Evolutionary conservation across 2,113 vertebrate species (phyloP).

Genomic region (Neoarius graeffei): DNA sequence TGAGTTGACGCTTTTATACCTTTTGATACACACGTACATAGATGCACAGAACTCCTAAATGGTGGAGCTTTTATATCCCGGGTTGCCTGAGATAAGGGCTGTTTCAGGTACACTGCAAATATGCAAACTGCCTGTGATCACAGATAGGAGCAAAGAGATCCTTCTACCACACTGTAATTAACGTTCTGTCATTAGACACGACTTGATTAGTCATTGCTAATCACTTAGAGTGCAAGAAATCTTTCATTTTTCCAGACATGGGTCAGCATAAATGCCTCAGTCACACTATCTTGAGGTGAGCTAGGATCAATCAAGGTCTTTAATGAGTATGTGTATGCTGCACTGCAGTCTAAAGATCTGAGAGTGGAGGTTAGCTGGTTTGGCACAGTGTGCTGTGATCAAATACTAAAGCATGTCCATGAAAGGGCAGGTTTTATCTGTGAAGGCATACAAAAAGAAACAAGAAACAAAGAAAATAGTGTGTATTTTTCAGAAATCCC

Average conservation of each 20-base stretch:
- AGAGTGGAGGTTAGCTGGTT: constrained; percentile 14
- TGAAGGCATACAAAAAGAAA: constrained; percentile 17
- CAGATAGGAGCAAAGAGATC: constrained; percentile 48
- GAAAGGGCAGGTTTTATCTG: constrained; percentile 38
- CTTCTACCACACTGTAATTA: constrained; percentile 50
- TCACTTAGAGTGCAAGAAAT: constrained; percentile 48
- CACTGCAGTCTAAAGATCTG: constrained; percentile 21
- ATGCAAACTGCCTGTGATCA: constrained; percentile 56
- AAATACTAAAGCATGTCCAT: constrained; percentile 29
- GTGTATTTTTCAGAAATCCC: background rate
- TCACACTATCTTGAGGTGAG: constrained; percentile 27
- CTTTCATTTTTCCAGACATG: constrained; percentile 41
- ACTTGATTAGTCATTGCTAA: constrained; percentile 49
- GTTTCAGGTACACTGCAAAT: constrained; percentile 61
- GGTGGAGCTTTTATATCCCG: constrained; percentile 36
- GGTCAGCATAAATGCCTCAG: constrained; percentile 35
- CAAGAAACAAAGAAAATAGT: background rate
- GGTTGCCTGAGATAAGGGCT: constrained; percentile 49
- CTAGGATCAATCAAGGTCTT: constrained; percentile 39
- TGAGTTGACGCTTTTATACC: no score
- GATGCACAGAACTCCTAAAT: constrained; percentile 22
- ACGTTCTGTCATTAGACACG: constrained; percentile 53
- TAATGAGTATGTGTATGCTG: constrained; percentile 37
- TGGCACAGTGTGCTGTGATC: constrained; percentile 37
- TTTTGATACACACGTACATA: constrained; percentile 7